Evolutionary conservation across 2,888 invertebrate genomes (phyloP), one percentile per base, ranked within the genome.

Genomic region (Parnassius mnemosyne): DNA sequence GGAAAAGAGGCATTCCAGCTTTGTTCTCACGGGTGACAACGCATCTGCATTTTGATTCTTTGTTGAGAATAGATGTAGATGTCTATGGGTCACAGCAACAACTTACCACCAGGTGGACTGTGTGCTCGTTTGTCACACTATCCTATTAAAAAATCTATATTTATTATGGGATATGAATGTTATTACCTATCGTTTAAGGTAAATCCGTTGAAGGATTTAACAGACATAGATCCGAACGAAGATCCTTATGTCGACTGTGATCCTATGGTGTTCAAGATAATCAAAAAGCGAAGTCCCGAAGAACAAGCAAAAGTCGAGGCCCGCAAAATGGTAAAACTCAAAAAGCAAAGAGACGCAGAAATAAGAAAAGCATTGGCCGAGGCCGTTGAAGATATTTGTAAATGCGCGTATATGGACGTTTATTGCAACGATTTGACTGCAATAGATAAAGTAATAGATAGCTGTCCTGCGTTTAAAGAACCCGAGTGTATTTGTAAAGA

Each of bases 231-330:
- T 13, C 87, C 91, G 1, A 93, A 93, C 66, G 94, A 94, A 70
- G 93, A 94, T 76, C 95, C 95, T 0, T 95, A 94, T 71, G 93
- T 93, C 50, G 93, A 94, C 60, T 94, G 94, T 75, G 93, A 94
- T 65, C 95, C 95, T 0, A 88, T 95, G 79, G 89, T 94, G 62
- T 95, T 95, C 71, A 94, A 93, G 77, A 94, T 95, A 34, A 90
- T 92, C 0, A 94, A 94, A 74, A 93, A 93, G 71, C 89, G 93
- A 47, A 92, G 92, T 51, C 87, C 92, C 12, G 85, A 92, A 61
- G 90, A 92, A 56, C 90, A 92, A 57, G 84, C 93, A 10, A 93
- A 93, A 68, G 92, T 90, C 0, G 88, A 88, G 71, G 90, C 93
- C 7, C 89, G 92, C 20, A 85, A 86, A 65, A 91, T 92, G 86